Base-by-base conservation (phyloP, 1,140 invertebrate species). In the Bombus ignitus region DNA sequence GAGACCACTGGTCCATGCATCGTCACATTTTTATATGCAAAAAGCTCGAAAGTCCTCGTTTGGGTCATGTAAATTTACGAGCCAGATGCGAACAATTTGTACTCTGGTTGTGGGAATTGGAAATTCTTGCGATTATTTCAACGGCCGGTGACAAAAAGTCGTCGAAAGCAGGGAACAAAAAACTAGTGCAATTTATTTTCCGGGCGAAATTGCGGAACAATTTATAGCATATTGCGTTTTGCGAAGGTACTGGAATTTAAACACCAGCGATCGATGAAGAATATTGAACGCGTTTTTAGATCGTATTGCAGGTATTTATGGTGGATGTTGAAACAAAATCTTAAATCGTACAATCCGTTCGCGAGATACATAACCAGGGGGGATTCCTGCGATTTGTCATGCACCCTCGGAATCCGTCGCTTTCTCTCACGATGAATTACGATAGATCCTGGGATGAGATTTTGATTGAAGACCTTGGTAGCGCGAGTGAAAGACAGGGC, bases 371-470 rank as follows among this genome's bases (percentile, higher is more conserved):
- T 39, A 59, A 42, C 57, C 57, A 18, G 28, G 37, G 4, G 57
- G 28, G 15, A 77, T 77, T 65, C 37, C 10, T 32, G 28, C 57
- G 75, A 78, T 78, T 78, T 78, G 59, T 78, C 75, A 78, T 32
- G 28, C 37, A 15, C 28, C 32, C 57, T 42, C 8, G 75, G 28
- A 32, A 77, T 77, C 75, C 57, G 57, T 37, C 42, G 62, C 77
- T 79, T 66, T 79, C 62, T 79, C 77, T 28, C 10, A 13, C 59
- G 77, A 79, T 79, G 42, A 79, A 59, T 79, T 79, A 66, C 77
- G 62, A 47, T 47, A 35, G 62, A 66, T 47, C n/a, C 39, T 25
- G 4, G 39, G 62, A 66, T 44, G 62, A n/a, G 22, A 6, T 32
- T 68, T 68, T 47, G 77, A 79, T 79, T 3, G 62, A 79, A 44